Conservation (phyloP, 2,797 vertebrate species). For the Psittacula derbiana region DNA sequence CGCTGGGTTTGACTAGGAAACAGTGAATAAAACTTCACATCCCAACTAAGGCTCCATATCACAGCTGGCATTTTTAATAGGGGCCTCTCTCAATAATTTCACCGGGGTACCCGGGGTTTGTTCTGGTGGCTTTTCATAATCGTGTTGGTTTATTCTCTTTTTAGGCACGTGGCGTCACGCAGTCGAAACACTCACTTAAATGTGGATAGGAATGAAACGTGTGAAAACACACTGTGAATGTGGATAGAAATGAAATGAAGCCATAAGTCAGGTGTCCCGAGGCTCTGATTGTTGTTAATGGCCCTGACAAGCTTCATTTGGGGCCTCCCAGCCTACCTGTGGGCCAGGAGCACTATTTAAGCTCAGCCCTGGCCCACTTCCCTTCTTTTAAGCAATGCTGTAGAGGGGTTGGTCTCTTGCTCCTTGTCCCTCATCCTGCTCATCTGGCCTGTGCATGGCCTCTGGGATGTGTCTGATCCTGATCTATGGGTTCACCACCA, state of each 20-base stretch:
- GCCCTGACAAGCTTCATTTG: neutral
- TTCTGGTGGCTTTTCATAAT: neutral
- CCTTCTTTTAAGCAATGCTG: accelerated
- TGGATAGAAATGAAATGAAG: neutral
- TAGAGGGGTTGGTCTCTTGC: accelerated
- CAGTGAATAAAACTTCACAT: neutral
- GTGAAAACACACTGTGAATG: neutral
- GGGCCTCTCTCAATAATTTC: neutral
- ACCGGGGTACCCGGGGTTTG: neutral
- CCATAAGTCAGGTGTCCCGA: neutral
- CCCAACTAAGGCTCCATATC: neutral
- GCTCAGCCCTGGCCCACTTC: accelerated
- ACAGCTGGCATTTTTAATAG: neutral
- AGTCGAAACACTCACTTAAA: neutral
- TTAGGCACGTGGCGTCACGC: neutral
- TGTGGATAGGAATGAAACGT: neutral
- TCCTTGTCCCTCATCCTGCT: accelerated
- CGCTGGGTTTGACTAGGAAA: neutral
- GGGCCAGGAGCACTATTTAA: neutral
- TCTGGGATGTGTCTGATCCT: neutral
- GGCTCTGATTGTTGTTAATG: neutral
- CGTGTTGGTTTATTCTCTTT: neutral
- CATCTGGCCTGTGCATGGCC: accelerated
- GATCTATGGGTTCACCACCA: accelerated
- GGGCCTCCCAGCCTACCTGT: neutral